Conservation (phyloP, 2,888 invertebrate species). For the Eurois occulta region DNA sequence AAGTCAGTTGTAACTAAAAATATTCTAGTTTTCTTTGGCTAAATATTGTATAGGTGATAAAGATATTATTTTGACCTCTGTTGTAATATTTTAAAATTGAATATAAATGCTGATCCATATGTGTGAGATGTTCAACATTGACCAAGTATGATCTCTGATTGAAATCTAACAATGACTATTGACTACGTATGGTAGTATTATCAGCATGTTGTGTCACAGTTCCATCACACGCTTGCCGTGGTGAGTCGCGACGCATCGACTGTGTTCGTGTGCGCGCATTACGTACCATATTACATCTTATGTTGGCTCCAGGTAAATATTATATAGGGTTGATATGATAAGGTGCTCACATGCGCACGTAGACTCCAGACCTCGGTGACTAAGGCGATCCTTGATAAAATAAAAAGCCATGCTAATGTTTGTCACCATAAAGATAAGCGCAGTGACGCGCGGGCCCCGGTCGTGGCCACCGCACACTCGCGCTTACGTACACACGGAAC, state of each 20-base stretch:
- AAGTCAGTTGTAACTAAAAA: neutral
- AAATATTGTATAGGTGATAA: neutral
- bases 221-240: neutral
- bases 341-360: constrained; percentile 73
- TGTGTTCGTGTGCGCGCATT: constrained; percentile 58
- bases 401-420: constrained; percentile 83
- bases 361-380: constrained; percentile 82
- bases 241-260: constrained; percentile 24
- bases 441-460: constrained; percentile 77
- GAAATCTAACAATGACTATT: neutral
- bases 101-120: neutral
- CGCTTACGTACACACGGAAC: constrained; percentile 77
- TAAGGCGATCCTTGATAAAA: constrained; percentile 85
- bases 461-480: constrained; percentile 84
- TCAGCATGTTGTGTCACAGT: constrained; percentile 14
- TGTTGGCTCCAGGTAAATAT: constrained; percentile 81
- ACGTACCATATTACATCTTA: constrained; percentile 74
- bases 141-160: constrained; percentile 18
- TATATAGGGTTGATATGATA: constrained; percentile 85
- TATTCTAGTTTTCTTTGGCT: neutral
- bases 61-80: neutral
- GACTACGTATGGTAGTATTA: constrained; percentile 15
- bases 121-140: neutral
- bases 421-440: constrained; percentile 87
- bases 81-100: neutral